A percentile compares a stretch with the other conserved stretches of the same genome.
Conservation (phyloP, 2,797 vertebrate genomes). For the Pseudopleuronectes americanus region DNA sequence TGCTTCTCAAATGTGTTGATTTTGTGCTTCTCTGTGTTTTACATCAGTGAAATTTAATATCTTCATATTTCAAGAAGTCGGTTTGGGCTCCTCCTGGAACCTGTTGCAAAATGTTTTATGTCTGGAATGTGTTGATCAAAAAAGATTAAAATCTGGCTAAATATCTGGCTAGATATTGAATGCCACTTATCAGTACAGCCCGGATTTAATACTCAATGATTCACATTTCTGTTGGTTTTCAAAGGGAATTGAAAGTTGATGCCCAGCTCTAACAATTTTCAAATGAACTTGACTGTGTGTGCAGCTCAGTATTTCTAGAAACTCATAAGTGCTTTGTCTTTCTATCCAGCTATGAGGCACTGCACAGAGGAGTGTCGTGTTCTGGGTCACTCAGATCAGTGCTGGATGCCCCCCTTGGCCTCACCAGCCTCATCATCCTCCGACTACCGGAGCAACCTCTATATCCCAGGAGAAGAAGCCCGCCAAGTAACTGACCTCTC, state of each 20-base stretch:
- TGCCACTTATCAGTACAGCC: too few species aligned
- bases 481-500: conserved; percentile 43
- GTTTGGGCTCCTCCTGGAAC: too few species aligned
- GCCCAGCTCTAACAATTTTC: not conserved
- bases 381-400: conserved; percentile 97
- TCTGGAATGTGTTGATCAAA: too few species aligned
- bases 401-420: conserved; percentile 96
- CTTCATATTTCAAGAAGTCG: too few species aligned
- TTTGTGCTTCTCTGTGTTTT: not conserved
- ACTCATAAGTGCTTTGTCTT: conserved; percentile 27
- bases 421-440: conserved; percentile 88
- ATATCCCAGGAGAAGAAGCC: conserved; percentile 94
- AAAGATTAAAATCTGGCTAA: too few species aligned
- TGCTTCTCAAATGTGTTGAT: too few species aligned
- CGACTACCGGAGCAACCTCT: conserved; percentile 96
- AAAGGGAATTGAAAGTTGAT: too few species aligned
- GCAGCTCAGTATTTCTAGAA: not conserved
- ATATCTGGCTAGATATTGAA: too few species aligned
- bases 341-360: conserved; percentile 88
- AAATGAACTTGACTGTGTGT: not conserved
- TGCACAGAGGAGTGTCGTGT: conserved; percentile 97
- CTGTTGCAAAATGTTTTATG: too few species aligned
- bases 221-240: too few species aligned
- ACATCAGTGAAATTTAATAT: not conserved
- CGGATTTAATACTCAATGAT: too few species aligned